Base-by-base conservation (phyloP, 2,888 invertebrate species). In the Villa cingulata region DNA sequence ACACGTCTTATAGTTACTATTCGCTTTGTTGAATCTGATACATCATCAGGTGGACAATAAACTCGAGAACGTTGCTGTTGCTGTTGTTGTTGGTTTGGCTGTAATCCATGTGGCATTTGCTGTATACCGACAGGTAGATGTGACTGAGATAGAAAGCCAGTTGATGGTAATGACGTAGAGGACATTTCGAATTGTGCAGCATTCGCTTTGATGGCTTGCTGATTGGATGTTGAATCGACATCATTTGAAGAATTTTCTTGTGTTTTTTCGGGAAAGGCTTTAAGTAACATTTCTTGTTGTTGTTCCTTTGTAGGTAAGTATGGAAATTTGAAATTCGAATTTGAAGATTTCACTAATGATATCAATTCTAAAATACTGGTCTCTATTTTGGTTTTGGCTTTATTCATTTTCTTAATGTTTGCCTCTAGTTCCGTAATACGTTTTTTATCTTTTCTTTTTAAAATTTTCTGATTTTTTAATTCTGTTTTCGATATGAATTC, bases 1-100 rank as follows among this genome's bases (percentile, higher is more conserved):
- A 83, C 77, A 43, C 83, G 69, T 50, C 81, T 76, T 50, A 86
- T 85, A 7, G 85, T 85, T 2, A 85, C 84, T 71, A 80, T 80
- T 50, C 69, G 62, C 50, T 70, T 68, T n/a, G 68, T 61, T 46
- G 68, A 64, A 58, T 70, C 70, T 7, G 50, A 45, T 42, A 52
- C 42, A 20, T 54, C 45, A 34, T 34, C 16, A 7, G 14, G 9
- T 2, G 23, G 12, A 7, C 12, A 6, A 12, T 9, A 9, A 32
- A 3, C 4, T 12, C 12, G 4, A 6, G 23, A 23, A 4, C 5
- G 4, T 14, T 3, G 3, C 12, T 3, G 3, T 12, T 32, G 3
- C 12, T 3, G 3, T 32, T 32, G 29, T 5, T 3, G 1, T 23
- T 4, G 23, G 7, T 7, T 6, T 6, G 4, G 5, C 7, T 23